Conservation (phyloP, 1,140 invertebrate species). For the Drosophila rhopaloa region DNA sequence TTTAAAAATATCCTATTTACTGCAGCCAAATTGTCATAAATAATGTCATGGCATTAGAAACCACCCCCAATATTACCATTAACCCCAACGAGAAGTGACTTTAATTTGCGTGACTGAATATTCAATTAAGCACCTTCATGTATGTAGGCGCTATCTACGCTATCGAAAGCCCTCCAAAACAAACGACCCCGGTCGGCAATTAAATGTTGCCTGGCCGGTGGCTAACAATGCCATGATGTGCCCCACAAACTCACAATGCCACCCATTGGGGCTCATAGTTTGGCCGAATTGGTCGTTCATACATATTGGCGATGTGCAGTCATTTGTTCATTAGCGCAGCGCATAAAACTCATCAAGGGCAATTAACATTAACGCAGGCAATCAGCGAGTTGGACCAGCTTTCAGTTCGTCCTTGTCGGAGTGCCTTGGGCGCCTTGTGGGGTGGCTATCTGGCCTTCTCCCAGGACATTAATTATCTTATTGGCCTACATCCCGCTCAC, state of each 20-base stretch:
- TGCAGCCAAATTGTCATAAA: neutral
- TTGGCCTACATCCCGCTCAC: slow-evolving; percentile 48
- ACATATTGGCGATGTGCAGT: slow-evolving; percentile 77
- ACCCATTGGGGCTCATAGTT: slow-evolving; percentile 6
- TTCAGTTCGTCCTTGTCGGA: slow-evolving; percentile 30
- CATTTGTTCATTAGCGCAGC: slow-evolving; percentile 80
- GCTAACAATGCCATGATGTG: slow-evolving; percentile 19
- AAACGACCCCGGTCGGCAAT: slow-evolving; percentile 49
- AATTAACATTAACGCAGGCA: slow-evolving; percentile 82
- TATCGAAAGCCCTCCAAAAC: slow-evolving; percentile 5
- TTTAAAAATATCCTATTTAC: too few relatives aligned
- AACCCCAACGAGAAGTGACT: slow-evolving; percentile 1
- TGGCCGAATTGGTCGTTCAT: slow-evolving; percentile 14
- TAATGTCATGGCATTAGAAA: neutral
- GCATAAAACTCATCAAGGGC: slow-evolving; percentile 82
- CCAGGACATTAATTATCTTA: slow-evolving; percentile 81
- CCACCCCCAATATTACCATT: too few relatives aligned
- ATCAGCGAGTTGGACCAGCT: slow-evolving; percentile 52
- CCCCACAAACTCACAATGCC: neutral
- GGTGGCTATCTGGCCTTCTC: slow-evolving; percentile 21
- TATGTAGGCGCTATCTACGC: slow-evolving; percentile 1
- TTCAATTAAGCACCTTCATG: slow-evolving; percentile 60
- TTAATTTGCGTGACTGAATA: slow-evolving; percentile 57
- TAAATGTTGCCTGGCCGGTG: slow-evolving; percentile 47
- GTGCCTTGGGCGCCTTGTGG: slow-evolving; percentile 51